Conservation (phyloP, 1,140 invertebrate species). For the Triops longicaudatus region DNA sequence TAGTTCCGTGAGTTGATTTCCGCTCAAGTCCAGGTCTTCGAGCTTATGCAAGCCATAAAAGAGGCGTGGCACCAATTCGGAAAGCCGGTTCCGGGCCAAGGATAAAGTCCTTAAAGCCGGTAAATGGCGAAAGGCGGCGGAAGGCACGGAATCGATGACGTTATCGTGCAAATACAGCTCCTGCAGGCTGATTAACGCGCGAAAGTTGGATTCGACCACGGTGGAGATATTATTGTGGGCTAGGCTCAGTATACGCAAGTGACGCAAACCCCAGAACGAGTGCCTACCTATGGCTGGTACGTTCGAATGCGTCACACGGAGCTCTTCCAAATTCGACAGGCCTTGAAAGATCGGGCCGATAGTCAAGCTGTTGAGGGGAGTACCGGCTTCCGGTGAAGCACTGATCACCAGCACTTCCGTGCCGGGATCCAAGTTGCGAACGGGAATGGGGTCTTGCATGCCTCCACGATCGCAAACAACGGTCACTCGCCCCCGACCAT, state of each 20-base stretch:
- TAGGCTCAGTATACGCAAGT: slow-evolving; percentile 58
- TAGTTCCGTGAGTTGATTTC: slow-evolving; percentile 59
- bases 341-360: slow-evolving; percentile 62
- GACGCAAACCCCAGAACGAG: slow-evolving; percentile 64
- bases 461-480: slow-evolving; percentile 48
- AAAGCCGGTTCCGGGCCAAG: slow-evolving; percentile 59
- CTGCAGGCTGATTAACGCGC: slow-evolving; percentile 40
- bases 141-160: slow-evolving; percentile 45
- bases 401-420: slow-evolving; percentile 59
- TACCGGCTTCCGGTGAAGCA: slow-evolving; percentile 49
- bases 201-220: slow-evolving; percentile 43
- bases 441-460: slow-evolving; percentile 49
- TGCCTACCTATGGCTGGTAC: slow-evolving; percentile 66
- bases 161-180: slow-evolving; percentile 45
- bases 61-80: slow-evolving; percentile 51
- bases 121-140: slow-evolving; percentile 62
- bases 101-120: slow-evolving; percentile 53
- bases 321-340: slow-evolving; percentile 58
- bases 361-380: slow-evolving; percentile 52
- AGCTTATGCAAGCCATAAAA: slow-evolving; percentile 59
- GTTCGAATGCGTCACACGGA: slow-evolving; percentile 64
- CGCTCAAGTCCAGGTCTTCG: slow-evolving; percentile 56
- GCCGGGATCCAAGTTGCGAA: slow-evolving; percentile 49
- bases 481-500: slow-evolving; percentile 36
- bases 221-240: slow-evolving; percentile 65